Evolutionary conservation across 2,888 invertebrate species (phyloP), one percentile per base, ranked within the genome.

Genomic region (Cheilosia impressa): DNA sequence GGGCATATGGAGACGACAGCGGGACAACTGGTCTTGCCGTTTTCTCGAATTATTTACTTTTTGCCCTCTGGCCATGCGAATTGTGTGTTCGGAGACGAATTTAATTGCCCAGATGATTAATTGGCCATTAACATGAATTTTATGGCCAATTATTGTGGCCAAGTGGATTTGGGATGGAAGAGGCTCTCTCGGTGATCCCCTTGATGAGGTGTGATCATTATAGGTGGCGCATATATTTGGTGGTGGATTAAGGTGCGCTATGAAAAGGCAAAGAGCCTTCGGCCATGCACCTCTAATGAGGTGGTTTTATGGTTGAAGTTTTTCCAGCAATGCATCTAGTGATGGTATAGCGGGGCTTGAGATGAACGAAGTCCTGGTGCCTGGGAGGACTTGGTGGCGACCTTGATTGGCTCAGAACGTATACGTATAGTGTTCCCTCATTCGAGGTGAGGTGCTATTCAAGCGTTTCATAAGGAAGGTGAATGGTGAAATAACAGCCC

Each of bases 111-210:
- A 45, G 66, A 73, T 84, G 78, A 78, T 78, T 78, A 78, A 78
- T 78, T 78, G 78, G 38, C 62, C 69, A 78, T 78, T 78, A 84
- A 79, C 78, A 79, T 83, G 82, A 71, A 82, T 82, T 82, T 83
- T 73, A 78, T 72, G 62, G 83, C 66, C 72, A 78, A 83, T 83
- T 66, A 78, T 72, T 62, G 83, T 34, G 66, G 41, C 53, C 58
- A 69, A 62, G 76, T 41, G 27, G 55, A 72, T 62, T 17, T 15
- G 66, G 57, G 34, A 47, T 50, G n/a, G 27, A 69, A 1, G 57
- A 76, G 43, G 31, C 6, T 24, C 7, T 4, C 17, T 66, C 31
- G 58, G 38, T 50, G 66, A 66, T 66, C 27, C 38, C 7, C 34
- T 57, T 68, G 77, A 69, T 62, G 53, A 69, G 78, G 62, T 78